Evolutionary conservation across 2,888 invertebrate genomes (phyloP).

Genomic region (Drosophila neoperkinsi): DNA sequence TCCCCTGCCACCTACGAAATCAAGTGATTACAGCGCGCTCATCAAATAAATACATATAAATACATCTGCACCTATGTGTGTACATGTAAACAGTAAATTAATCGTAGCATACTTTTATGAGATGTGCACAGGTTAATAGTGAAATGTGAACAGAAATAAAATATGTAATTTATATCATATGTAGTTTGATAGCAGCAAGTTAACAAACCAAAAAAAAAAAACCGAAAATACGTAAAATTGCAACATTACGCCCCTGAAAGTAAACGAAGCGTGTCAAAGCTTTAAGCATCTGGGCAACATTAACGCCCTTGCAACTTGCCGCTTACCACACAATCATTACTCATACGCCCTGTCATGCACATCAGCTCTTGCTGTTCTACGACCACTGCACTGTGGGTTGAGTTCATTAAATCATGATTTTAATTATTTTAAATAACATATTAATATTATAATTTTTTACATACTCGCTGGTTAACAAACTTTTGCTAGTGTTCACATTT

Average conservation of each 20-base stretch:
- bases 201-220: neutral
- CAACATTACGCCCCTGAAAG: conserved; percentile 35
- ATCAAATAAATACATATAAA: conserved; percentile 28
- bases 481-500: neutral
- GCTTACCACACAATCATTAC: conserved; percentile 38
- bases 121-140: conserved; percentile 33
- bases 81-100: conserved; percentile 35
- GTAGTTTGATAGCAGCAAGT: conserved; percentile 29
- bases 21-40: conserved; percentile 11
- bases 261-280: conserved; percentile 49
- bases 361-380: conserved; percentile 7
- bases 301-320: conserved; percentile 14
- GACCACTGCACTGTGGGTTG: conserved; percentile 16
- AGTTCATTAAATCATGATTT: conserved; percentile 4
- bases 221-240: conserved; percentile 23
- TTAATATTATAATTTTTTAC: neutral
- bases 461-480: neutral
- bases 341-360: conserved; percentile 50
- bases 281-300: conserved; percentile 16
- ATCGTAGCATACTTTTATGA: conserved; percentile 52
- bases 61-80: conserved; percentile 9
- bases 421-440: neutral
- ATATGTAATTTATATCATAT: conserved; percentile 41
- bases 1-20: conserved; percentile 14
- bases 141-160: conserved; percentile 26